phyloP scores from a whole-genome alignment of 2,113 vertebrate species.

The Coturnix japonica region DNA sequence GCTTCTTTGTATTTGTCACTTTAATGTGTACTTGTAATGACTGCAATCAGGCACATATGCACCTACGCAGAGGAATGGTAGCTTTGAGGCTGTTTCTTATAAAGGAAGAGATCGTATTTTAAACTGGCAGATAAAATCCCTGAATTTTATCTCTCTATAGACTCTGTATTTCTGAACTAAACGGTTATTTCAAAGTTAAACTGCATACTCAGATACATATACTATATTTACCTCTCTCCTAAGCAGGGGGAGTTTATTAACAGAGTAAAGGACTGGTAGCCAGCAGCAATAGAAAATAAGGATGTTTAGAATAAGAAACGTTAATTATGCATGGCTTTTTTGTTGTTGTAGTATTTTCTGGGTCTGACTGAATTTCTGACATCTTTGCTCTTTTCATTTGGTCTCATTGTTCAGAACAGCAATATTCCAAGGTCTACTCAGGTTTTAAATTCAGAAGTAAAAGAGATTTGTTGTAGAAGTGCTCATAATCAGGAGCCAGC shows the following conservation, averaged over 20 bases:
- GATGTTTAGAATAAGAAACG: neutral
- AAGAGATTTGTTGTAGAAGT: neutral
- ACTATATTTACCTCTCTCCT: neutral
- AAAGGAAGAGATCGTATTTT: neutral
- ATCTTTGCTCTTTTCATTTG: neutral
- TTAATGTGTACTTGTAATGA: neutral
- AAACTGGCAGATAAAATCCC: neutral
- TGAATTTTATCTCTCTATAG: neutral
- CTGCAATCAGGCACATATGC: accelerated
- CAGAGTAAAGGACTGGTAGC: neutral
- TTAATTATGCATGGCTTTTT: neutral
- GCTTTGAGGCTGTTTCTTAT: neutral
- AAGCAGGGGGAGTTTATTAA: neutral
- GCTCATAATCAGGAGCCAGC: neutral
- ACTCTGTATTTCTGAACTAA: neutral
- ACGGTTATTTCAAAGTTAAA: neutral
- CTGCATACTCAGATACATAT: neutral
- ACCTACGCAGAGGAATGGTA: neutral
- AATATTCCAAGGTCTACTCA: neutral
- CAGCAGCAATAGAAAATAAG: neutral
- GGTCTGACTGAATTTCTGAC: neutral
- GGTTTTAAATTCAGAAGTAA: neutral
- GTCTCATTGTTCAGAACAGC: neutral
- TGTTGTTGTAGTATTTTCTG: neutral
- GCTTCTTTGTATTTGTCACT: neutral